Evolutionary conservation across 2,113 vertebrate genomes (phyloP).

Genomic region (Hipposideros armiger): DNA sequence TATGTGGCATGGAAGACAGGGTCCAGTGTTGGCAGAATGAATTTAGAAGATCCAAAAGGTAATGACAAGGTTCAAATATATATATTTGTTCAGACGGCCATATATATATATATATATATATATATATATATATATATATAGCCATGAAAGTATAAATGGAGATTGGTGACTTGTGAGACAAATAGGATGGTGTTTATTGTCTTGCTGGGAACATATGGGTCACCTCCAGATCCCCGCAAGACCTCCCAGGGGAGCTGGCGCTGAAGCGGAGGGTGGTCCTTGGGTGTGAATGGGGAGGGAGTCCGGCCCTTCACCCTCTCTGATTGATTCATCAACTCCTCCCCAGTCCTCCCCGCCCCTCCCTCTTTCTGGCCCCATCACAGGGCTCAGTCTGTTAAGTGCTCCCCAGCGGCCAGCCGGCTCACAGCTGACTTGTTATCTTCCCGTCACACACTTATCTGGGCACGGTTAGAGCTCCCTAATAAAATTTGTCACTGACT

Average conservation of each 20-base stretch:
- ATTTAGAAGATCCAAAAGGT: background rate
- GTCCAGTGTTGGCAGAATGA: background rate
- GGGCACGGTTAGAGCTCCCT: slow-evolving; percentile 75
- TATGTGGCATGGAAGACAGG: background rate
- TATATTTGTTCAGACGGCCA: no score
- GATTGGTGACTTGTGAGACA: background rate
- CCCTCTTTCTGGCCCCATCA: background rate
- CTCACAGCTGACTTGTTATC: slow-evolving; percentile 78
- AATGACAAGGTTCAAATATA: background rate
- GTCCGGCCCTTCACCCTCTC: background rate
- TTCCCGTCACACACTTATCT: slow-evolving; percentile 79
- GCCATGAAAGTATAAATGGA: background rate
- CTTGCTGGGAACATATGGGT: background rate
- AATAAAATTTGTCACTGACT: slow-evolving; percentile 81
- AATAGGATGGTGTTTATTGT: background rate
- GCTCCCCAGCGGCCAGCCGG: slow-evolving; percentile 53
- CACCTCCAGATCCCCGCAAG: background rate
- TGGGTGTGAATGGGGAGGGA: background rate
- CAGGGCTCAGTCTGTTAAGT: slow-evolving; percentile 55
- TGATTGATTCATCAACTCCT: slow-evolving; percentile 2
- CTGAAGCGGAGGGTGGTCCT: background rate
- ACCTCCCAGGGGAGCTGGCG: background rate
- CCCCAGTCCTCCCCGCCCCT: background rate
- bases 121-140: background rate
- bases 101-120: no score